Evolutionary conservation across 2,888 invertebrate species (phyloP), one percentile per base, ranked within the genome.

Genomic region (Allolobophora icterica): DNA sequence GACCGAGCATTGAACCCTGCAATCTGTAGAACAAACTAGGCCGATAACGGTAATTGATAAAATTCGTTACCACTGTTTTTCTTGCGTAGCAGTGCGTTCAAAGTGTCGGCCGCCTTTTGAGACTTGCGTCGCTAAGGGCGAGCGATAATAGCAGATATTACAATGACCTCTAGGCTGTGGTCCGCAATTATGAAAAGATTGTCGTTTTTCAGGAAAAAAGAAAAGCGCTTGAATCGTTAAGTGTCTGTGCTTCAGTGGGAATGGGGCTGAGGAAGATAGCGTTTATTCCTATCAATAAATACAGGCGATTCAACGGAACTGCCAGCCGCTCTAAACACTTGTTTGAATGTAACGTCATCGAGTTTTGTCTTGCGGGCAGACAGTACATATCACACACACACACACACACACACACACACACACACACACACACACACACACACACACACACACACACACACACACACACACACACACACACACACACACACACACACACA

Each of bases 1-100:
- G 71, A 71, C 11, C n/a, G n/a, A 71, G 71, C 71, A 71, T n/a
- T 71, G 11, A 71, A 71, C 71, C 71, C 13, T n/a, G 30, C n/a
- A 71, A n/a, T 71, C 30, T 71, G 11, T n/a, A n/a, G 71, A 71
- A 71, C 71, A 71, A 71, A 71, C 71, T 71, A n/a, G 71, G 71
- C 71, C 71, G 71, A 71, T n/a, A 71, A 71, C n/a, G 71, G 71
- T 71, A 71, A n/a, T 71, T 71, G 71, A 71, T 71, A n/a, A 71
- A 71, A 71, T 0, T n/a, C n/a, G 71, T 71, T n/a, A n/a, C 17
- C 0, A 71, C 8, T 2, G 71, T 71, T 71, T 71, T n/a, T 71
- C 19, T 24, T 52, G 52, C 52, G 19, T 52, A 13, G 8, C 30
- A 24, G 21, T 71, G n/a, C 71, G n/a, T n/a, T 71, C 71, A 71